Base-by-base conservation (phyloP, 2,888 invertebrate species). In the Drosophila conformis region DNA sequence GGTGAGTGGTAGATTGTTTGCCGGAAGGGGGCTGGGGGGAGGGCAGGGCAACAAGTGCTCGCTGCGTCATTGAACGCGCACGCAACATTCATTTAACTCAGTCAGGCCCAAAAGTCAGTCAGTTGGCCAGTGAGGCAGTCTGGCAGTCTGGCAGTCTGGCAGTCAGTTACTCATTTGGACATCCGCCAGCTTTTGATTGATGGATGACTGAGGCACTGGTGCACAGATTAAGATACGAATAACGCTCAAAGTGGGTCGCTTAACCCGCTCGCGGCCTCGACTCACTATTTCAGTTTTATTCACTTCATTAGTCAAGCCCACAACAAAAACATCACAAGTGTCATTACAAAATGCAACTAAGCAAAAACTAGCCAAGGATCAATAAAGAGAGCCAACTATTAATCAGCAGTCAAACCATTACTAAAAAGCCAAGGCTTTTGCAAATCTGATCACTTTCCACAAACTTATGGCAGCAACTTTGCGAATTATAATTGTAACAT, bases 111-210 rank as follows among this genome's bases (percentile, higher is more conserved):
- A 54, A 80, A 56, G 54, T 54, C 75, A 69, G 67, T 70, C 78
- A 70, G 18, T 52, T 57, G 67, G 67, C 67, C 77, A 70, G 18
- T 40, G 40, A 31, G 27, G 51, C 31, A 46, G 36, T 7, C 36
- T 15, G 27, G 51, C 31, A 21, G 36, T 7, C 36, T 15, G 33
- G 4, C 33, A 33, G 52, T 42, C 62, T 60, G 74, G 46, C 64
- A 62, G 48, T 40, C 68, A 58, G 65, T 82, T 73, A 73, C 73
- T 78, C 87, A 81, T 73, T 77, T 84, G 85, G 87, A 81, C 87
- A 81, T 87, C 76, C 82, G 87, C 78, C 89, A 83, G 74, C 27
- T 15, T 53, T 85, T 89, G 85, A 85, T 85, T 89, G 85, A 85
- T 85, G 87, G 84, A 89, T 85, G 78, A 80, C 69, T 58, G 67